A percentile compares a stretch with the other conserved stretches of the same genome.
Evolutionary conservation across 2,888 invertebrate species (phyloP).

Genomic region (Heterodera filipjevi): DNA sequence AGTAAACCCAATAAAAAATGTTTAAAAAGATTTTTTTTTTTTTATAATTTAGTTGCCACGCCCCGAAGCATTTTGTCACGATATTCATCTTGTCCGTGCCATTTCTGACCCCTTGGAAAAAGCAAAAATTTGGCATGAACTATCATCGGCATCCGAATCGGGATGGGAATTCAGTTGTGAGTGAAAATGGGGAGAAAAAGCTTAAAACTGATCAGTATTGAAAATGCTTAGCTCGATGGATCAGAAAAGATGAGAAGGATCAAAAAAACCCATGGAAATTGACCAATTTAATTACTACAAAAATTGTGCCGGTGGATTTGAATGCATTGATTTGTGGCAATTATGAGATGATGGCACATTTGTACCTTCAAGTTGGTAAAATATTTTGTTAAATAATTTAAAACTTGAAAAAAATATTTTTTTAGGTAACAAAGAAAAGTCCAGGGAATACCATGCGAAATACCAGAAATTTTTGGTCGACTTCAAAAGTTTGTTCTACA

Average conservation of each 20-base stretch:
- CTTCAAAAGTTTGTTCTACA: not conserved
- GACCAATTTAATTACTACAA: slow-evolving; percentile 71
- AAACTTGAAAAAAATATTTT: too few relatives aligned
- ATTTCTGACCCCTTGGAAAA: slow-evolving; percentile 7
- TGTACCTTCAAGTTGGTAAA: slow-evolving; percentile 48
- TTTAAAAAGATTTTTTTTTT: too few relatives aligned
- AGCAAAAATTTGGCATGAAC: slow-evolving; percentile 7
- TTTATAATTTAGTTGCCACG: slow-evolving; percentile 2
- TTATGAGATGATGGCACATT: slow-evolving; percentile 68
- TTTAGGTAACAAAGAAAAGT: too few relatives aligned
- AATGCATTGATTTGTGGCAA: slow-evolving; percentile 79
- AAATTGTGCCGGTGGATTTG: slow-evolving; percentile 80
- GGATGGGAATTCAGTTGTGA: slow-evolving; percentile 82
- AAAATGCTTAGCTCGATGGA: slow-evolving; percentile 70
- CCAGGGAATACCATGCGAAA: too few relatives aligned
- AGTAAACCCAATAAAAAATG: slow-evolving; percentile 9
- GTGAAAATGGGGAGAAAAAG: too few relatives aligned
- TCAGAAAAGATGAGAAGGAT: not conserved
- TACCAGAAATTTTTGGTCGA: too few relatives aligned
- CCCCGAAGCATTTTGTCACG: slow-evolving; percentile 34
- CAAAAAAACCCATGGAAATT: slow-evolving; percentile 26
- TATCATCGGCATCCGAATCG: slow-evolving; percentile 76
- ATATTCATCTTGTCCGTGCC: slow-evolving; percentile 13
- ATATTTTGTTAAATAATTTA: not conserved
- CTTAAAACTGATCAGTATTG: too few relatives aligned